Percentiles rank a stretch among this genome's conserved stretches.
Conservation (phyloP, 2,113 vertebrate genomes). For the Dasyurus viverrinus region DNA sequence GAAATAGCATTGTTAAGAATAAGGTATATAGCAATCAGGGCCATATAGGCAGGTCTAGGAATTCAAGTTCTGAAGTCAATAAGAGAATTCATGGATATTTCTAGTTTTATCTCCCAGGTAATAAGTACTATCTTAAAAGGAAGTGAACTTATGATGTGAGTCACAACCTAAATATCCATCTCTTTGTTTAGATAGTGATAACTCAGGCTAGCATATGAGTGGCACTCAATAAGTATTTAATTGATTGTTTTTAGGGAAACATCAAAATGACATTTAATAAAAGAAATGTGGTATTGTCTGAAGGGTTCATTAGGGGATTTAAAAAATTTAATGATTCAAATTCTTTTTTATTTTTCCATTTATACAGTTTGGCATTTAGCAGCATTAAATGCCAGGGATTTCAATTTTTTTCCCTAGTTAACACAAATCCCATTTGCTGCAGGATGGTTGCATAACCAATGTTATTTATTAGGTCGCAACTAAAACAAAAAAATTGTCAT, state of each 20-base stretch:
- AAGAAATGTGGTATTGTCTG: background rate
- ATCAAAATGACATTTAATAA: background rate
- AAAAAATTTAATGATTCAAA: background rate
- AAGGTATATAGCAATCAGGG: background rate
- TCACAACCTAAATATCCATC: conserved; percentile 57
- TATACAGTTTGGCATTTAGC: background rate
- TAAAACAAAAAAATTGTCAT: background rate
- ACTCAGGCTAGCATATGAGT: background rate
- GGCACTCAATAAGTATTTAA: conserved; percentile 56
- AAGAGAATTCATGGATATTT: background rate
- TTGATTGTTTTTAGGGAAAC: conserved; percentile 20
- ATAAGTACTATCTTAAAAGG: conserved; percentile 31
- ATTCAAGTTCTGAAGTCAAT: background rate
- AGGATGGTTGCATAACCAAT: background rate
- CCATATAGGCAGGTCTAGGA: background rate
- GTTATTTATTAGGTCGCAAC: background rate
- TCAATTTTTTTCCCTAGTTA: background rate
- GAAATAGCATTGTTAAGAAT: background rate
- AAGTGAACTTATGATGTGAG: conserved; percentile 50
- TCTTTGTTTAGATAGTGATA: conserved; percentile 60
- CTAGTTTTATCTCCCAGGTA: conserved; percentile 24
- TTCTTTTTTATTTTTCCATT: background rate
- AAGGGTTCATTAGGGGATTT: background rate
- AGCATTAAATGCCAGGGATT: fast-evolving
- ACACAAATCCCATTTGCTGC: conserved; percentile 2